Conservation (phyloP, 2,888 invertebrate genomes). For the Caenorhabditis auriculariae region DNA sequence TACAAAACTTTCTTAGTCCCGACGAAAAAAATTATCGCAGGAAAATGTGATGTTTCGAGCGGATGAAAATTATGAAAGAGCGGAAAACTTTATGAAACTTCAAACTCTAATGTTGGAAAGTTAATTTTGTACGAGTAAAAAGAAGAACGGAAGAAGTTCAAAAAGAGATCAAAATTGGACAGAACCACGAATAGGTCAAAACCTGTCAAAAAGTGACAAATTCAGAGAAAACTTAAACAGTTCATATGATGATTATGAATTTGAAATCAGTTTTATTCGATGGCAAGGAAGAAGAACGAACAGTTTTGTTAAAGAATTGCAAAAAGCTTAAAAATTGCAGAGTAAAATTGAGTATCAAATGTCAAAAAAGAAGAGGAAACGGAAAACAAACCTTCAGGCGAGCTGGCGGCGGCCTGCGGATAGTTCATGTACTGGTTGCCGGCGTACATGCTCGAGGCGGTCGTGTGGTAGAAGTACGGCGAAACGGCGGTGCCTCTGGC, state of each 20-base stretch:
- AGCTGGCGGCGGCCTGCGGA: constrained; percentile 18
- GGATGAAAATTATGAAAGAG: too few species aligned
- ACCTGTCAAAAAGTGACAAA: neutral
- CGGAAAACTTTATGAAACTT: too few species aligned
- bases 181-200: too few species aligned
- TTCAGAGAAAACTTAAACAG: neutral
- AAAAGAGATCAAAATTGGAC: too few species aligned
- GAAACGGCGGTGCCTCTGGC: constrained; percentile 5
- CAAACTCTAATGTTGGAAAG: too few species aligned
- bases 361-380: neutral
- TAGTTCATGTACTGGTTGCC: constrained; percentile 15
- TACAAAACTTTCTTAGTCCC: too few species aligned
- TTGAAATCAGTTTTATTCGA: neutral
- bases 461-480: constrained; percentile 12
- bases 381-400: constrained; percentile 25
- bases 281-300: neutral
- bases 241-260: neutral
- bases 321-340: neutral
- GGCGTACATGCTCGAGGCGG: constrained; percentile 1
- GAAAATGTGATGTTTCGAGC: too few species aligned
- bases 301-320: neutral
- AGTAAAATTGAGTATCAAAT: neutral
- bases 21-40: too few species aligned
- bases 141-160: too few species aligned
- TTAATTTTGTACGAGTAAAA: too few species aligned